phyloP scores from a whole-genome alignment of 1,140 invertebrate genomes.

The Copidosoma floridanum region DNA sequence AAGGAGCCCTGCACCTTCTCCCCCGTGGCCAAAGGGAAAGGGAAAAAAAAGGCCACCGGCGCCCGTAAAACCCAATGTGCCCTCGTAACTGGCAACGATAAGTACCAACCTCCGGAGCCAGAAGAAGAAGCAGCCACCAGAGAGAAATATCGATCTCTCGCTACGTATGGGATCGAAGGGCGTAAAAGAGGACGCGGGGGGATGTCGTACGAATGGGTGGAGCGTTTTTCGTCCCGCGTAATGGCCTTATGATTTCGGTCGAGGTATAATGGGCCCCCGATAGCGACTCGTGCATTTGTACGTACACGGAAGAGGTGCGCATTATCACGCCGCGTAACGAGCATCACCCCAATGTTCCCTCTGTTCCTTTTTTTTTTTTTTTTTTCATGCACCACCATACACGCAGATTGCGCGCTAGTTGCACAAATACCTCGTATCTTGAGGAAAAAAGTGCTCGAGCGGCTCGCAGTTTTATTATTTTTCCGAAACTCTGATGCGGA shows the following conservation, averaged over 20 bases:
- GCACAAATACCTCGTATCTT: too few relatives aligned
- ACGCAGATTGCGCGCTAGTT: too few relatives aligned
- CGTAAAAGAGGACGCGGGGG: slow-evolving; percentile 1
- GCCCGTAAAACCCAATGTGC: slow-evolving; percentile 40
- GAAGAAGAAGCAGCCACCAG: not conserved
- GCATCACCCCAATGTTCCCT: too few relatives aligned
- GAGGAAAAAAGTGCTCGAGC: too few relatives aligned
- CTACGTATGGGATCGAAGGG: not conserved
- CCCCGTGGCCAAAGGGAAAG: not conserved
- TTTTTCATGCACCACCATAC: too few relatives aligned
- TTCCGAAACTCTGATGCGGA: too few relatives aligned
- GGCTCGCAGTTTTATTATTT: too few relatives aligned
- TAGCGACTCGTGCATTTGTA: slow-evolving; percentile 9
- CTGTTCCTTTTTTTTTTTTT: too few relatives aligned
- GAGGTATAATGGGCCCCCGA: not conserved
- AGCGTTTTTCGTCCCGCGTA: not conserved
- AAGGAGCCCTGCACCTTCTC: not conserved
- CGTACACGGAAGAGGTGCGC: not conserved
- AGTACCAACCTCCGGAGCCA: slow-evolving; percentile 25
- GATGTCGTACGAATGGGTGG: too few relatives aligned
- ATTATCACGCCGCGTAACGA: slow-evolving; percentile 11
- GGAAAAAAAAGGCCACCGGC: slow-evolving; percentile 25
- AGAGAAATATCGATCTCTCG: slow-evolving; percentile 18
- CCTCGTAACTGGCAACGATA: slow-evolving; percentile 44
- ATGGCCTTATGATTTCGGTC: slow-evolving; percentile 7